Conservation (phyloP, 2,797 vertebrate species). For the Yasuhikotakia modesta region DNA sequence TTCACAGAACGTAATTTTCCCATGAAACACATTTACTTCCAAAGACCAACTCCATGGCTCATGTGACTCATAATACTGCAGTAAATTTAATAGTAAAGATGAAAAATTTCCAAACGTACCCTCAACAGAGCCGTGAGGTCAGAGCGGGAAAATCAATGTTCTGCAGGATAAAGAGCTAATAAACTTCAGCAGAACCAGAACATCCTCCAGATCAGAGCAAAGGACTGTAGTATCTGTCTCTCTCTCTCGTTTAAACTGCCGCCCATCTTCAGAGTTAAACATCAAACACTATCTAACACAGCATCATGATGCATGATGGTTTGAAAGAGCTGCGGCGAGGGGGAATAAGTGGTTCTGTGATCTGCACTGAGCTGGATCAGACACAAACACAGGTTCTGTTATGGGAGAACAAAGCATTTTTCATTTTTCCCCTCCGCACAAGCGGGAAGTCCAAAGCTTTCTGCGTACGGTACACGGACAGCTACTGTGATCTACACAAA, state of each 20-base stretch:
- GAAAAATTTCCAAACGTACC: background rate
- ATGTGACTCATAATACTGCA: background rate
- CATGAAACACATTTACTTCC: background rate
- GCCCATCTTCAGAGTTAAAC: constrained; percentile 10
- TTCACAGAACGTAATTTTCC: too few relatives aligned
- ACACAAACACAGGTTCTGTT: constrained; percentile 15
- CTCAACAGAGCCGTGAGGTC: background rate
- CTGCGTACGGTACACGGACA: background rate
- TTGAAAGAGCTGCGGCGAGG: constrained; percentile 9
- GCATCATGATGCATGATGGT: background rate
- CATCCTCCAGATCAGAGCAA: constrained; percentile 7
- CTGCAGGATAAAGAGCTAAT: constrained; percentile 3
- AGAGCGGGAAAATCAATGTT: constrained; percentile 1
- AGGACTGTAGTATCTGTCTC: background rate
- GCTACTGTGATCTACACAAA: constrained; percentile 12
- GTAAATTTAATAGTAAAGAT: background rate
- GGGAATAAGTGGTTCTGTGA: constrained; percentile 30
- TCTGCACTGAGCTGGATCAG: constrained; percentile 1
- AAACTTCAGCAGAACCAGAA: constrained; percentile 3
- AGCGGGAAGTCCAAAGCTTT: background rate
- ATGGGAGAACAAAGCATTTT: constrained; percentile 8
- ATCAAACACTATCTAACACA: constrained; percentile 20
- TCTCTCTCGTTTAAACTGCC: background rate
- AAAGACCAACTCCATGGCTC: background rate
- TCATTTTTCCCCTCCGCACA: background rate